Base-by-base conservation (phyloP, 1,140 invertebrate species). In the Neoseiulus cucumeris region DNA sequence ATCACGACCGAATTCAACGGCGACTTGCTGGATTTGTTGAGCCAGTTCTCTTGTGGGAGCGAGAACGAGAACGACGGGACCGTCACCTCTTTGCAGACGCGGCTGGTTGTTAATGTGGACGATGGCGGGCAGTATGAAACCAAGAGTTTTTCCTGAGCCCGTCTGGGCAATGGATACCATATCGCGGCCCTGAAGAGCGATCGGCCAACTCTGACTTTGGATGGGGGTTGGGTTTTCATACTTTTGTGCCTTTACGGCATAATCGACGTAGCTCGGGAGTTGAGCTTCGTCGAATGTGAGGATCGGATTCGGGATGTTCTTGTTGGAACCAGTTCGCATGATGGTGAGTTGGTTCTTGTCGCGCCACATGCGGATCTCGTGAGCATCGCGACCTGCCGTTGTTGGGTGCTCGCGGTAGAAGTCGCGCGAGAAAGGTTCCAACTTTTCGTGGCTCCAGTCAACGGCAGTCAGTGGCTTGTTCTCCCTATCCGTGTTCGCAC, bases 11-110 rank as follows among this genome's bases (percentile, higher is more conserved):
- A 99, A 98, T 77, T 95, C 97, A 66, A 86, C 86, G 0, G 91
- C 90, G 77, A 98, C 96, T 77, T 97, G 91, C 78, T 98, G 92
- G 71, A 99, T 99, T 78, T 99, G 96, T 74, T 98, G 93, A 0
- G 96, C 96, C 77, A 99, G 83, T 75, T 99, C 96, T 77, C 95
- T 84, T 44, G 96, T 98, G 1, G 96, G 96, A 1, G 95, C 93
- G 72, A 99, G 80, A 73, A 99, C 77, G n/a, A 81, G 70, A 66
- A 76, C 75, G 68, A 77, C 77, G 7, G 76, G 76, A 67, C 76
- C 77, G 72, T 77, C 77, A 66, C 74, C 74, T 64, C 69, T 66
- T 64, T 74, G 68, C 44, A 76, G 66, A 55, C 73, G 72, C 39
- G 74, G 73, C 66, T 80, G 79, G 65, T 74, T 71, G 44, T 74